Base-by-base conservation (phyloP, 1,140 invertebrate species). In the Teleogryllus occipitalis region DNA sequence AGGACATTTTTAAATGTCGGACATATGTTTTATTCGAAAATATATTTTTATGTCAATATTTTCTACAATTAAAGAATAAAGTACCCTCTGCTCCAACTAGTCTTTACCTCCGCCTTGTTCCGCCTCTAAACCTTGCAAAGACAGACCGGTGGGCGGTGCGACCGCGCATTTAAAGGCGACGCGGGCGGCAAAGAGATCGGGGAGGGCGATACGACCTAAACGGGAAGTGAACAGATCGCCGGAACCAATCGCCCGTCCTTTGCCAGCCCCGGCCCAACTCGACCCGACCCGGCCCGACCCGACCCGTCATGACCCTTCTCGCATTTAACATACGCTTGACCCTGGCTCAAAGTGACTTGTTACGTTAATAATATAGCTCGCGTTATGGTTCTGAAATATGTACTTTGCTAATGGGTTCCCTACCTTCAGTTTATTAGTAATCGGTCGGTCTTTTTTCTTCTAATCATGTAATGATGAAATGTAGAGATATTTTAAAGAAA, bases 301-400 rank as follows among this genome's bases (percentile, higher is more conserved):
- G 54, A 10, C 18, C 27, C 27, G n/a, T n/a, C 49, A 3, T 18
- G 18, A 65, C 54, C 54, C 54, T 1, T 14, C 0, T 18, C 10
- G 54, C 54, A 14, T 65, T 65, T 65, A 65, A 65, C 54, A 65
- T 65, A 65, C 54, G 54, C 54, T 3, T 65, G 54, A 65, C 54
- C 54, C 54, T 7, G 10, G 54, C 18, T 65, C 10, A 14, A 65
- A 65, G 54, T 65, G 54, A 65, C 54, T 65, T 65, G 54, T 65
- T 65, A 65, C 54, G 54, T 65, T 65, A 65, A 65, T 65, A 65
- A 65, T 18, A 65, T 65, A 7, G 54, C 54, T 18, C 54, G 54
- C 54, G 54, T 65, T 65, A 65, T 65, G 54, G 18, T 65, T 65
- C 54, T 65, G 54, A 65, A 65, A 65, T 65, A 65, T 65, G 54